Conservation (phyloP, 2,888 invertebrate genomes). For the Mythimna ferrago region DNA sequence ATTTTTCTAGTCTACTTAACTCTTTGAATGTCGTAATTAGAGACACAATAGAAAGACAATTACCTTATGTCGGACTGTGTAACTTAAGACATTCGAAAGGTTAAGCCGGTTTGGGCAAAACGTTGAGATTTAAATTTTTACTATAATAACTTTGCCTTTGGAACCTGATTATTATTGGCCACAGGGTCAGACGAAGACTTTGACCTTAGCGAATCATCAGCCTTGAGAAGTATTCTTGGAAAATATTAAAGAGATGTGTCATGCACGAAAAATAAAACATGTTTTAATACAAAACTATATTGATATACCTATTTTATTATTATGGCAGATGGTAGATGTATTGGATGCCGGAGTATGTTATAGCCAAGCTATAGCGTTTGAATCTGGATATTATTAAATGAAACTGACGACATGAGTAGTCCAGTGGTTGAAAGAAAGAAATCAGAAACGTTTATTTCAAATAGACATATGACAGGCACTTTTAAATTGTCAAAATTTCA, state of each 20-base stretch:
- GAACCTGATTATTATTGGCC: slow-evolving; percentile 22
- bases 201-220: slow-evolving; percentile 41
- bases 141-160: background rate
- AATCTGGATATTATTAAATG: too few species aligned
- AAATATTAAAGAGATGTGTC: slow-evolving; percentile 40
- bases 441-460: too few species aligned
- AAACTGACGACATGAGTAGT: too few species aligned
- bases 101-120: slow-evolving; percentile 28
- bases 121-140: background rate
- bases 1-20: slow-evolving; percentile 5
- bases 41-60: too few species aligned
- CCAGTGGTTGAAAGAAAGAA: too few species aligned
- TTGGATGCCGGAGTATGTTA: background rate
- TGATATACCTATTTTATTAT: background rate
- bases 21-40: too few species aligned
- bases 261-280: slow-evolving; percentile 26
- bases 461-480: too few species aligned
- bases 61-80: too few species aligned
- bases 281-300: background rate
- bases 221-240: slow-evolving; percentile 53
- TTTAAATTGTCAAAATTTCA: too few species aligned
- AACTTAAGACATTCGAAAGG: too few species aligned
- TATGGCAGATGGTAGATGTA: background rate
- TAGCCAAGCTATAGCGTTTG: background rate
- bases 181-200: slow-evolving; percentile 39